phyloP scores from a whole-genome alignment of 2,113 vertebrate genomes.

The Anguilla japonica region DNA sequence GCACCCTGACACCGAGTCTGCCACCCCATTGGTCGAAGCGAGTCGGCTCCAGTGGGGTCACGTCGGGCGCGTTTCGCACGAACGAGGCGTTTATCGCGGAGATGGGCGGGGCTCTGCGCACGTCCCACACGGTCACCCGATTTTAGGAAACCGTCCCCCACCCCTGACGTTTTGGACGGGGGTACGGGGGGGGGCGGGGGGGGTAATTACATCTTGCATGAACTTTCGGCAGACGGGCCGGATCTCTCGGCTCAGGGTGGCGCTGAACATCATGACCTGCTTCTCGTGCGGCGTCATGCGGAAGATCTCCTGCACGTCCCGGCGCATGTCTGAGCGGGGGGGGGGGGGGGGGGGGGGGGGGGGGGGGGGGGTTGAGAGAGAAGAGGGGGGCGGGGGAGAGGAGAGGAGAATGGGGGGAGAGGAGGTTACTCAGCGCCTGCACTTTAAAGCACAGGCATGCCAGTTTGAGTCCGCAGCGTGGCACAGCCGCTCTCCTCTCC shows the following conservation, averaged over 20 bases:
- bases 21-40: no score
- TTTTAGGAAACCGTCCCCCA: no score
- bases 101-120: not conserved
- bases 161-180: not conserved
- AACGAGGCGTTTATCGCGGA: no score
- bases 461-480: no score
- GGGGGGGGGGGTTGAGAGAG: not conserved
- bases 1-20: no score
- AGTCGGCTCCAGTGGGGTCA: no score
- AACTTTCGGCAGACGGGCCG: slow-evolving; percentile 84
- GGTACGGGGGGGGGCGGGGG: slow-evolving; percentile 49
- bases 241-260: slow-evolving; percentile 83
- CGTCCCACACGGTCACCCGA: no score
- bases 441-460: no score
- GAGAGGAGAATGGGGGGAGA: not conserved
- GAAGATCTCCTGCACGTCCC: slow-evolving; percentile 85
- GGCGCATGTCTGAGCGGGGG: slow-evolving; percentile 73
- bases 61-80: no score
- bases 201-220: slow-evolving; percentile 86
- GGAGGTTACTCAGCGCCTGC: no score
- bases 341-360: not conserved
- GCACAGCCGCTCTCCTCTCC: slow-evolving; percentile 16
- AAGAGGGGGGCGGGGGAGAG: not conserved
- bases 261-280: slow-evolving; percentile 89
- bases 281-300: slow-evolving; percentile 84